These are phyloP conservation scores for Otolemur crassicaudatus DNA, from an alignment of 2,797 vertebrate genomes.

Conservation along the genomic window DNA sequence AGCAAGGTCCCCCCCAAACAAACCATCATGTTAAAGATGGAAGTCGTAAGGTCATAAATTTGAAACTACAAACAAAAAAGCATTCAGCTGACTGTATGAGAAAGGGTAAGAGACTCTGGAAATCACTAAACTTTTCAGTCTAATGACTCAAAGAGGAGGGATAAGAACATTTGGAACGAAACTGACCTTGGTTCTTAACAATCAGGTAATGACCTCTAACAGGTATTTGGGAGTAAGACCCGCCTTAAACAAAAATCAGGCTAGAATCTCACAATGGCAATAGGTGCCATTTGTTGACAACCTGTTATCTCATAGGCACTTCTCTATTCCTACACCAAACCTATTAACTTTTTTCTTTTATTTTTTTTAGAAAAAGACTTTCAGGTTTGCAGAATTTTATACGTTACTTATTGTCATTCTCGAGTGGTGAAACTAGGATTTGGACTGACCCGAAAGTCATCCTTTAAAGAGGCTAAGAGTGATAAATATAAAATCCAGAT, in stretches of 20 bases:
- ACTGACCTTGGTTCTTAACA: background rate
- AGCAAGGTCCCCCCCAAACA: background rate
- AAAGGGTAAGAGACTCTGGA: background rate
- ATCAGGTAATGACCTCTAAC: background rate
- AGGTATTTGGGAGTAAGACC: background rate
- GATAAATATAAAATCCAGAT: slow-evolving; percentile 58
- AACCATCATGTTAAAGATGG: background rate
- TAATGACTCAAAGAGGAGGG: background rate
- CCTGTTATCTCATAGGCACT: background rate
- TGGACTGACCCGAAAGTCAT: background rate
- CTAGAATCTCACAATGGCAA: background rate
- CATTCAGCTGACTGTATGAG: background rate
- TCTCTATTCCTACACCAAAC: background rate
- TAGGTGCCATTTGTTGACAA: background rate
- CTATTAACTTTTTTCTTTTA: background rate
- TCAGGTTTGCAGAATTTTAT: background rate
- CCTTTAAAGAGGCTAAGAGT: background rate
- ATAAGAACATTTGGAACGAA: background rate
- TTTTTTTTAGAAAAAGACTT: background rate
- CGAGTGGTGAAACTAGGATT: background rate
- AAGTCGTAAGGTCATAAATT: background rate
- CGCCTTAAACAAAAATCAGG: background rate
- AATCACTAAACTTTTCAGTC: background rate
- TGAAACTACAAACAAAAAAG: background rate
- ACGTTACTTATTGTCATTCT: background rate